Base-by-base conservation (phyloP, 2,797 vertebrate genomes). In the Spea hammondii region DNA sequence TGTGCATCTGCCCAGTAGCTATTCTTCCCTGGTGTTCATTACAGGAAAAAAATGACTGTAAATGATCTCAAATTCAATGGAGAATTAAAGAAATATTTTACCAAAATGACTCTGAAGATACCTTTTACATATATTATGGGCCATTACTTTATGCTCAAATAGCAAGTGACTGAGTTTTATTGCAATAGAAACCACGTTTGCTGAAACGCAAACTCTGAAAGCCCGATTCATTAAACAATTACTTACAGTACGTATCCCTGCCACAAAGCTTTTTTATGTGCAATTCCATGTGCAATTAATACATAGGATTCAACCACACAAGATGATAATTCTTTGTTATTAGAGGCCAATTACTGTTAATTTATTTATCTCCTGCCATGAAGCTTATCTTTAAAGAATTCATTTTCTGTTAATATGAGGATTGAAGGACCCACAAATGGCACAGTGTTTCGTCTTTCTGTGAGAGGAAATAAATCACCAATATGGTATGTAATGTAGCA, bases 401-500 rank as follows among this genome's bases (percentile, higher is more conserved):
- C 4, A 73, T 77, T 82, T 82, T 62, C 70, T 62, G 17, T 72
- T 70, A 73, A 69, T 77, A 51, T 49, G 64, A 72, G 32, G 32
- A 45, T 45, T 69, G 75, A 49, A 62, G 12, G 62, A 68, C 53
- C 74, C 64, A 72, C 59, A 68, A 81, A n/a, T 54, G 68, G 32
- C 65, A 64, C 8, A 69, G 54, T 9, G 44, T 64, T 82, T 77
- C 55, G 49, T 69, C 55, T 73, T 48, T 67, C 70, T 72, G 32
- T 32, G 13, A 64, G 55, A 65, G 72, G 70, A 74, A 77, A 82
- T 82, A 82, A 82, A 82, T 82, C 79, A 77, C 74, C 79, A 69
- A 74, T 82, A 82, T 77, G 79, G 57, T 62, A 82, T 64, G 74
- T 77, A 82, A 82, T 82, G 74, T 82, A 82, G 79, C 79, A 82